Evolutionary conservation across 1,140 invertebrate species (phyloP), one percentile per base, ranked within the genome.

Genomic region (Aporrectodea caliginosa): DNA sequence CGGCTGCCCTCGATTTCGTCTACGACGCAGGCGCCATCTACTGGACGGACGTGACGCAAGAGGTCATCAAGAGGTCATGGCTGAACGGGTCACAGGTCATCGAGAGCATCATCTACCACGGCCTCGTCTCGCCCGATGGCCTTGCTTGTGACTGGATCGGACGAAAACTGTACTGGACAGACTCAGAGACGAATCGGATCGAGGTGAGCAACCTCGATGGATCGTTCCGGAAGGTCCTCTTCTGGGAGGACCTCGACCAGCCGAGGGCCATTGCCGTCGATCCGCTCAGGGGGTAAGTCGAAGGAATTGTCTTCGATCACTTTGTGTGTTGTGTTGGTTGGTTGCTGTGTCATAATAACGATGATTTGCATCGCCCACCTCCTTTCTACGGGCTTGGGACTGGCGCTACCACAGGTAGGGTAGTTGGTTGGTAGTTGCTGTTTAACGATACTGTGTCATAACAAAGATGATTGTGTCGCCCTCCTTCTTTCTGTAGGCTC

Each of bases 121-220:
- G 43, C 6, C 43, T 58, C n/a, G 92, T 92, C 81, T 94, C 94
- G 31, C 87, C 87, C 22, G 97, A 99, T 90, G 96, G 96, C 0
- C 88, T 99, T 16, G 96, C 96, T 0, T 96, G 96, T 84, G 97
- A 99, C 88, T 99, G 97, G 97, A 92, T 99, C 33, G 95, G 92
- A 0, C 92, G 93, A 35, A 98, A 98, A 87, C 88, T 99, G 0
- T 99, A 99, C 86, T 98, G 97, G 96, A 89, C 98, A 30, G 97
- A 98, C 87, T 98, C 96, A 0, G 93, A 96, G 83, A 89, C 98
- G 0, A 97, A 98, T 85, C 95, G 94, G 0, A 95, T 99, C 71
- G 96, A 98, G 90, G 97, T 98, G 0, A 92, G 94, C 0, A 93
- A 93, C 77, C 92, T 96, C 85, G 94, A 95, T 84, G 96, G 96